Percentiles rank a stretch among this genome's conserved stretches.
These are phyloP conservation scores for Syrphus vitripennis DNA, from an alignment of 2,888 invertebrate genomes.

Conservation along the genomic window DNA sequence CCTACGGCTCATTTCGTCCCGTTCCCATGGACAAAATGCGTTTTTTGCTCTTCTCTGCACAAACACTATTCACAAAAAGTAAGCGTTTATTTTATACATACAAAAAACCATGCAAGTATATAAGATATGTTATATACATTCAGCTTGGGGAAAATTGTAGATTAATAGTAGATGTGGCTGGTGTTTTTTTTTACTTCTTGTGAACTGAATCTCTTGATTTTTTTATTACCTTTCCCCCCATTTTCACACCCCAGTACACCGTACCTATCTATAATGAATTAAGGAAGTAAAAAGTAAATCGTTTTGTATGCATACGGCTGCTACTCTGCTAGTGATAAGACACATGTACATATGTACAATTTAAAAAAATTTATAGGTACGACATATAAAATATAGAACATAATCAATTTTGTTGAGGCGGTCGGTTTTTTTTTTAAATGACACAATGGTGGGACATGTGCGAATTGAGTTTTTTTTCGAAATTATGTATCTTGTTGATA, in stretches of 20 bases:
- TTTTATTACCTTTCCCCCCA: background rate
- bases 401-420: constrained; percentile 22
- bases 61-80: background rate
- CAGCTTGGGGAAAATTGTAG: constrained; percentile 15
- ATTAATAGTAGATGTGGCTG: constrained; percentile 3
- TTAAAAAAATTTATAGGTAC: background rate
- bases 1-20: background rate
- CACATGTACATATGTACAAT: constrained; percentile 18
- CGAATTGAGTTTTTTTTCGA: background rate
- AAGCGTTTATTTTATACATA: constrained; percentile 3
- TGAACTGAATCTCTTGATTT: background rate
- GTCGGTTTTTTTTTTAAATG: background rate
- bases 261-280: background rate
- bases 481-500: background rate
- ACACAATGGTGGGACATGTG: background rate
- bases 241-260: background rate
- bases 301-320: constrained; percentile 12
- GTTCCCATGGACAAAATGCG: constrained; percentile 54
- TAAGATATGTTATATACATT: background rate
- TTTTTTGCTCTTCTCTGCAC: constrained; percentile 23
- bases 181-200: background rate
- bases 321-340: constrained; percentile 33
- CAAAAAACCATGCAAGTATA: background rate
- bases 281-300: constrained; percentile 23
- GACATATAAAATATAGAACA: constrained; percentile 7